A percentile compares a stretch with the other conserved stretches of the same genome.
Conservation (phyloP, 2,797 vertebrate species). For the Ispidina lecontei region DNA sequence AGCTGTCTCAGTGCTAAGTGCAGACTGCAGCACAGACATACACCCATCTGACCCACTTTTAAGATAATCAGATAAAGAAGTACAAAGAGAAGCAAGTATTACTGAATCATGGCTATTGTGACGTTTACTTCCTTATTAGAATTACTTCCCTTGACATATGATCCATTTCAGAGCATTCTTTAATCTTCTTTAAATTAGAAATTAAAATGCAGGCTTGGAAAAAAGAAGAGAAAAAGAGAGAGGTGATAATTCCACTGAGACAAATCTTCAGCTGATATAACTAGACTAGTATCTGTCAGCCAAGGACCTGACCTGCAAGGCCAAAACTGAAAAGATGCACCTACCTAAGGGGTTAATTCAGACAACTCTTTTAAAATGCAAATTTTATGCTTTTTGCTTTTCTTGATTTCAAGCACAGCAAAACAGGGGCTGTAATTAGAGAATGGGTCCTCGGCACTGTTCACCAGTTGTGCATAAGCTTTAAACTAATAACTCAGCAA, state of each 20-base stretch:
- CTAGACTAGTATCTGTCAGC: background rate
- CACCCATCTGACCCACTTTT: background rate
- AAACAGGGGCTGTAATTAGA: conserved; percentile 73
- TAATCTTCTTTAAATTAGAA: conserved; percentile 23
- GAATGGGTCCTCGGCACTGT: conserved; percentile 69
- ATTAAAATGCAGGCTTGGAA: background rate
- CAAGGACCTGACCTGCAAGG: background rate
- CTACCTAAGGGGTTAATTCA: conserved; percentile 46
- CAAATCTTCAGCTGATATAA: background rate
- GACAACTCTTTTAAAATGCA: conserved; percentile 45
- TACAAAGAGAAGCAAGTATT: background rate
- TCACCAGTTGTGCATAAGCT: conserved; percentile 77
- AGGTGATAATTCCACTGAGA: background rate
- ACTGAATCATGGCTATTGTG: background rate
- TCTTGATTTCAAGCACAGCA: conserved; percentile 61
- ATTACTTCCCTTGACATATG: background rate
- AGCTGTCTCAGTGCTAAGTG: background rate
- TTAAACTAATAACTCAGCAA: conserved; percentile 85
- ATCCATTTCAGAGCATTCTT: background rate
- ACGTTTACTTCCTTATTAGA: conserved; percentile 13
- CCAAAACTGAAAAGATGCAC: background rate
- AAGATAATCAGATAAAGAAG: conserved; percentile 6
- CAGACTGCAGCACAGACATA: background rate
- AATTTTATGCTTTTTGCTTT: conserved; percentile 32
- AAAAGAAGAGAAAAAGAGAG: background rate